Evolutionary conservation across 2,888 invertebrate genomes (phyloP).

Genomic region (Eretmocerus hayati): DNA sequence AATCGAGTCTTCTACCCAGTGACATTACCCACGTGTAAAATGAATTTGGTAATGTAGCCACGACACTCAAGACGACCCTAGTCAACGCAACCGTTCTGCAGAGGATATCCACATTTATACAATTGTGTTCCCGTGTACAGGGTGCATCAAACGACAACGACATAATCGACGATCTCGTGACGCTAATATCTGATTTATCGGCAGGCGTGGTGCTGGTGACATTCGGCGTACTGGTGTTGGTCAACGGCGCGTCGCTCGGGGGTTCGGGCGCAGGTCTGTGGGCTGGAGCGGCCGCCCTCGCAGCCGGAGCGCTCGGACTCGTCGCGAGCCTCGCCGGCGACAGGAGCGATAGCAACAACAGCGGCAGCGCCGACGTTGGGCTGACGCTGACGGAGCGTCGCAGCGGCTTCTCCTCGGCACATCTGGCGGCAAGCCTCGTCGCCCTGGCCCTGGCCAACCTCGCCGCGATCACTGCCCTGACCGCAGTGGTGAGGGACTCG

Average conservation of each 20-base stretch:
- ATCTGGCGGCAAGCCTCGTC: constrained; percentile 55
- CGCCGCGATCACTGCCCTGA: constrained; percentile 43
- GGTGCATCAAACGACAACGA: background rate
- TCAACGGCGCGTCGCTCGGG: constrained; percentile 55
- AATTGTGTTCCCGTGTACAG: too few relatives aligned
- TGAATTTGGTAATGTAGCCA: too few relatives aligned
- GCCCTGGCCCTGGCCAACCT: constrained; percentile 43
- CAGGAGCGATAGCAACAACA: too few relatives aligned
- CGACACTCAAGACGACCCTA: too few relatives aligned
- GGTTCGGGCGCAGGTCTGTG: constrained; percentile 61
- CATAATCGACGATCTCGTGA: background rate
- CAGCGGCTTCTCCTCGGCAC: constrained; percentile 51
- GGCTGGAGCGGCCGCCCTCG: constrained; percentile 60
- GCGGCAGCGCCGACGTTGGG: constrained; percentile 21
- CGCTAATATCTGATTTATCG: background rate
- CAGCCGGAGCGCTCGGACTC: constrained; percentile 57
- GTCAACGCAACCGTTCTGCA: too few relatives aligned
- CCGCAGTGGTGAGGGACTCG: constrained; percentile 56
- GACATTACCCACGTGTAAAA: too few relatives aligned
- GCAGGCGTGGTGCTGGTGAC: constrained; percentile 56
- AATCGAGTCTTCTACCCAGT: too few relatives aligned
- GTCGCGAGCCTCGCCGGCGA: constrained; percentile 50
- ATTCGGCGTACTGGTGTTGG: constrained; percentile 58
- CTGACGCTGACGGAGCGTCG: constrained; percentile 29
- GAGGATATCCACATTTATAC: too few relatives aligned